phyloP scores from a whole-genome alignment of 2,888 invertebrate species.

The Balanococcus diminutus region DNA sequence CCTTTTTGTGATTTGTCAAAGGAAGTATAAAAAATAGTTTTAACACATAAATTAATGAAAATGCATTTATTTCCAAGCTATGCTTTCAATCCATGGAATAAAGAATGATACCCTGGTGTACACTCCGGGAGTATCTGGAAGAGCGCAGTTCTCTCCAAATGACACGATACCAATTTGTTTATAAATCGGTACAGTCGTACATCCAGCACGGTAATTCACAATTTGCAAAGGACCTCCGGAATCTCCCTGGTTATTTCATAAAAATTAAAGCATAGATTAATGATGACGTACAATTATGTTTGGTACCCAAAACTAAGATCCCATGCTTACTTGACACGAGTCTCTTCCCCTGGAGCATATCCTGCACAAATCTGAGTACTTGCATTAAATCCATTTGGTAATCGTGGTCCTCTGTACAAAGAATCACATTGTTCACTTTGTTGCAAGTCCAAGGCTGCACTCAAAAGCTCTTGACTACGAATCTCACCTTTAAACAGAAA shows the following conservation, averaged over 20 bases:
- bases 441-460: neutral
- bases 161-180: slow-evolving; percentile 31
- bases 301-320: neutral
- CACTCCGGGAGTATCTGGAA: neutral
- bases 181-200: slow-evolving; percentile 58
- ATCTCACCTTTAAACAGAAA: neutral
- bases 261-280: neutral
- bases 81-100: slow-evolving; percentile 36
- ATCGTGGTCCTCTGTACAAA: neutral
- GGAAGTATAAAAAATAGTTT: no score
- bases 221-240: slow-evolving; percentile 74
- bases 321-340: slow-evolving; percentile 60
- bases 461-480: neutral
- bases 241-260: slow-evolving; percentile 68
- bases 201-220: slow-evolving; percentile 59
- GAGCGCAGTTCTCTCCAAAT: neutral
- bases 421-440: neutral
- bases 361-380: slow-evolving; percentile 63
- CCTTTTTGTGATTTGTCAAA: no score
- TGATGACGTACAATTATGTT: neutral
- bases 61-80: slow-evolving; percentile 45
- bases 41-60: no score
- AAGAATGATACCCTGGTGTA: neutral
- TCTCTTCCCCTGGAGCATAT: slow-evolving; percentile 63
- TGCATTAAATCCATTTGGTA: slow-evolving; percentile 56